These are phyloP conservation scores for Nomada ruficornis DNA, from an alignment of 2,888 invertebrate species.

Conservation along the genomic window DNA sequence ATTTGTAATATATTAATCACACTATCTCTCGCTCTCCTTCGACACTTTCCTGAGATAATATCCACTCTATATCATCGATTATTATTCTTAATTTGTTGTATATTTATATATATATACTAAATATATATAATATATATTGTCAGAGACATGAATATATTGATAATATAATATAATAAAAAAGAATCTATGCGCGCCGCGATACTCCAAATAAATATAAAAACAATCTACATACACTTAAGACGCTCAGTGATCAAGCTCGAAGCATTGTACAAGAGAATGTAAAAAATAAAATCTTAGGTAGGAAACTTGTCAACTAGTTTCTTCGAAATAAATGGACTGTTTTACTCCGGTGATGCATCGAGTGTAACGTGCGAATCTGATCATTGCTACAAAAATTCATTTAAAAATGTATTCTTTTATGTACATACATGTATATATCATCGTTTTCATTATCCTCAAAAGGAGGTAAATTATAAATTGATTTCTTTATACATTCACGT, in stretches of 20 bases:
- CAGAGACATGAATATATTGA: not conserved
- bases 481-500: not conserved
- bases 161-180: constrained; percentile 7
- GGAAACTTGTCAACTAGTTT: constrained; percentile 11
- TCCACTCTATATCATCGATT: constrained; percentile 56
- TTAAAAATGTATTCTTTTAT: too few species aligned
- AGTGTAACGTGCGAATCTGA: too few species aligned
- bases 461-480: too few species aligned
- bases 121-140: constrained; percentile 11
- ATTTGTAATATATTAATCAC: constrained; percentile 60
- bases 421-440: too few species aligned
- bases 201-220: constrained; percentile 55
- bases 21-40: constrained; percentile 52
- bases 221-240: constrained; percentile 36
- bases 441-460: too few species aligned
- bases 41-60: constrained; percentile 69
- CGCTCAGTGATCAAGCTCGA: constrained; percentile 26
- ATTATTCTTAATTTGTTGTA: constrained; percentile 15
- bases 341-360: too few species aligned
- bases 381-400: too few species aligned
- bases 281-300: constrained; percentile 52
- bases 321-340: not conserved
- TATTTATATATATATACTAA: constrained; percentile 21
- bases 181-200: constrained; percentile 28
- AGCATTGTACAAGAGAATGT: constrained; percentile 39